A percentile compares a stretch with the other conserved stretches of the same genome.
phyloP scores from a whole-genome alignment of 2,113 vertebrate genomes.

The Amphilophus citrinellus region DNA sequence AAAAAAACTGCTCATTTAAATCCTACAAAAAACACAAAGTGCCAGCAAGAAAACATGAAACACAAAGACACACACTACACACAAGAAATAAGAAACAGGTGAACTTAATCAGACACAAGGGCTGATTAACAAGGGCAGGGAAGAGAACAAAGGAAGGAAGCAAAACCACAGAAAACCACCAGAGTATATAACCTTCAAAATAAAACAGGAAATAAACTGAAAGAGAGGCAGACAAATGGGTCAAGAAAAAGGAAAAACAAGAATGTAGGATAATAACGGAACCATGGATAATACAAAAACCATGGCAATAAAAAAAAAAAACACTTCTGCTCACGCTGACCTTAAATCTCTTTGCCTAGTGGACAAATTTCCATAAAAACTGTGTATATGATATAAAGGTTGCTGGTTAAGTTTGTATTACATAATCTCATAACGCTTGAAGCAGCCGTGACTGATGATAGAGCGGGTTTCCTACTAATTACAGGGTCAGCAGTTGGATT shows the following conservation, averaged over 20 bases:
- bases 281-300: not conserved
- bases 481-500: not conserved
- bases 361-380: no score
- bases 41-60: not conserved
- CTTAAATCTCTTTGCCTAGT: no score
- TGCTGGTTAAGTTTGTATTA: not conserved
- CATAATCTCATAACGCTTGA: not conserved
- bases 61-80: not conserved
- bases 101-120: not conserved
- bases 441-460: not conserved
- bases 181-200: not conserved
- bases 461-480: not conserved
- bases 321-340: no score
- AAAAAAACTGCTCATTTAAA: not conserved
- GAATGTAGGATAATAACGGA: not conserved
- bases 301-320: not conserved
- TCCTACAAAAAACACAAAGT: rapidly evolving
- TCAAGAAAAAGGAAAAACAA: not conserved
- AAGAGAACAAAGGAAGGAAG: not conserved
- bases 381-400: no score
- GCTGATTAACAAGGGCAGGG: not conserved
- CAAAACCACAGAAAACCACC: not conserved
- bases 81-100: not conserved
- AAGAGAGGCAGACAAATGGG: not conserved
- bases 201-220: conserved; percentile 10